A percentile compares a stretch with the other conserved stretches of the same genome.
Conservation (phyloP, 2,113 vertebrate species). For the Scalopus aquaticus region DNA sequence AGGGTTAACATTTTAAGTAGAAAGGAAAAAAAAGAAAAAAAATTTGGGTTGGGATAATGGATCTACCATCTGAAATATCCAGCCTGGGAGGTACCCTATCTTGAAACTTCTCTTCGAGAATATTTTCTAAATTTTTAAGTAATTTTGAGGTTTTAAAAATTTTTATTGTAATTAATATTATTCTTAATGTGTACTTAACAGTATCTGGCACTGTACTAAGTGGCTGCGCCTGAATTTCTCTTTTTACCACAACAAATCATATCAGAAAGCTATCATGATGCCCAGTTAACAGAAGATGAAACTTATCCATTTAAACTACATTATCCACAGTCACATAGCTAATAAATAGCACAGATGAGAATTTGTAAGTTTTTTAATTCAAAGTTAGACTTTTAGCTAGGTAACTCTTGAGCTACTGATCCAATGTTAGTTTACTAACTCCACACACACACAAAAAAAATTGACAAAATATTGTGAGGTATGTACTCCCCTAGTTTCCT, state of each 20-base stretch:
- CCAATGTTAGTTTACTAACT: conserved; percentile 28
- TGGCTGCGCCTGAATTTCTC: background rate
- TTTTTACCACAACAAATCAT: background rate
- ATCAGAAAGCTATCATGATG: background rate
- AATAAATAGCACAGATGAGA: background rate
- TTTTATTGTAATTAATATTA: background rate
- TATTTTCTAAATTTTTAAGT: conserved; percentile 25
- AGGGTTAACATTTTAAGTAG: background rate
- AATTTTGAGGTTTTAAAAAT: background rate
- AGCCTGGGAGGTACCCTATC: background rate
- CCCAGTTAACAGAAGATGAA: background rate
- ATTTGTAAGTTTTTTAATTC: background rate
- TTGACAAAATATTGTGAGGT: background rate
- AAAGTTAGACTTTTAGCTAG: background rate
- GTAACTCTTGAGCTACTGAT: background rate
- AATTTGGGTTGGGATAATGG: background rate
- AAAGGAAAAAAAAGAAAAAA: background rate
- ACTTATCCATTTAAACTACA: background rate
- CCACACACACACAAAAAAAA: background rate
- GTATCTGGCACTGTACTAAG: background rate
- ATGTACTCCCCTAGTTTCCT: background rate
- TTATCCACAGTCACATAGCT: background rate
- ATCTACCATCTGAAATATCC: background rate
- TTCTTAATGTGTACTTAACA: background rate
- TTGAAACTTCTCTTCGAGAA: background rate